phyloP scores from a whole-genome alignment of 2,888 invertebrate species.

The Macrosiphum euphorbiae region DNA sequence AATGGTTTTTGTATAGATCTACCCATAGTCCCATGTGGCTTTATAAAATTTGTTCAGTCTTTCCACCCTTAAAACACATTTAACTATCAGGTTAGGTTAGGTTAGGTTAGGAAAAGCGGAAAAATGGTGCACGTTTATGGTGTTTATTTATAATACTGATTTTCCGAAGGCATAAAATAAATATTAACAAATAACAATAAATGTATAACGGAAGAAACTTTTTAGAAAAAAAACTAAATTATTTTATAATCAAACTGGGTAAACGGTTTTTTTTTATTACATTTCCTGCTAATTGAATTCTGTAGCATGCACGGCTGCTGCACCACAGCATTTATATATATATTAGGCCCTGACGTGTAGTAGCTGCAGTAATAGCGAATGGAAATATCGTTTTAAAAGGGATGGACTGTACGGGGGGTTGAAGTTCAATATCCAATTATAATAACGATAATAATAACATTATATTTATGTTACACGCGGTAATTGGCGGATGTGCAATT shows the following conservation, averaged over 20 bases:
- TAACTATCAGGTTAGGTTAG: neutral
- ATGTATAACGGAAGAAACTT: neutral
- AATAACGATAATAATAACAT: constrained; percentile 31
- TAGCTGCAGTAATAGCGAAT: neutral
- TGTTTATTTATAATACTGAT: neutral
- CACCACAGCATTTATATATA: neutral
- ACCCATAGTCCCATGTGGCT: neutral
- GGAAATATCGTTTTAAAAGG: constrained; percentile 30
- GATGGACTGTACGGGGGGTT: neutral
- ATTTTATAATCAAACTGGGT: neutral
- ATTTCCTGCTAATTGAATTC: constrained; percentile 14
- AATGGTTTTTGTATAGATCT: neutral
- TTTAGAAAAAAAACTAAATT: neutral
- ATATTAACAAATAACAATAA: neutral
- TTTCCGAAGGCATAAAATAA: neutral
- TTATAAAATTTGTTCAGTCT: neutral
- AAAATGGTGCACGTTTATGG: neutral
- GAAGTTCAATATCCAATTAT: constrained; percentile 40
- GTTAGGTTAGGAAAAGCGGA: neutral
- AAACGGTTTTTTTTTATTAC: neutral
- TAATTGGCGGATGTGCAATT: constrained; percentile 23
- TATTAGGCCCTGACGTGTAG: neutral
- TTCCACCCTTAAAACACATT: neutral
- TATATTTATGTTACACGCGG: constrained; percentile 29
- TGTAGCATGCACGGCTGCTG: neutral